Evolutionary conservation across 2,888 invertebrate genomes (phyloP), one percentile per base, ranked within the genome.

Genomic region (Drosophila prolongata): DNA sequence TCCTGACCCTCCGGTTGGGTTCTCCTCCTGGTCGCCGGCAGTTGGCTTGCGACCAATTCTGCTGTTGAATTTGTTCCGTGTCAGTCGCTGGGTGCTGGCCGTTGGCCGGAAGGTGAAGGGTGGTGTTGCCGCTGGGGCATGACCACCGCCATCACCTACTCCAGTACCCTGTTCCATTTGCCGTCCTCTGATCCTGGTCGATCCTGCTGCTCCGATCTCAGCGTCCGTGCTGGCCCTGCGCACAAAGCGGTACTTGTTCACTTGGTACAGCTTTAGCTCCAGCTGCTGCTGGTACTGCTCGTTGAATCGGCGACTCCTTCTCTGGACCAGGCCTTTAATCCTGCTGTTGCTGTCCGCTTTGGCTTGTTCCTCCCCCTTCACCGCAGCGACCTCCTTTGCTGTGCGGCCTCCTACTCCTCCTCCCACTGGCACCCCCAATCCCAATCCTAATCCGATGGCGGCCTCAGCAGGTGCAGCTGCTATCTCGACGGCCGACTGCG

Each of bases 231-330:
- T 30, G 5, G 14, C 34, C 0, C 30, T 16, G 10, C 81, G 87
- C 43, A 86, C 87, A 65, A 62, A 81, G 0, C 71, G 76, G 49
- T 80, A 81, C 56, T 62, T 83, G 27, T 47, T 67, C 61, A 65
- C 44, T 44, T 44, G 24, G 27, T 44, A 30, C 24, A 56, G 64
- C 8, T 69, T 52, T 40, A 61, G 49, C 19, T 62, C 69, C 30
- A 24, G 27, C 27, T 71, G 27, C 24, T 74, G 47, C 27, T 74
- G 60, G 50, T 76, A 65, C 43, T 30, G 53, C 8, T 65, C 47
- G 3, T 56, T 43, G 37, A 53, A 52, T 8, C 56, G 60, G 19
- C 19, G 11, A 38, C 52, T 65, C 24, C 53, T 69, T 0, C 47
- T 75, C 35, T 53, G 53, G 16, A 57, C 24, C 16, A 44, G 40